Conservation (phyloP, 2,888 invertebrate species). For the Empis stercorea region DNA sequence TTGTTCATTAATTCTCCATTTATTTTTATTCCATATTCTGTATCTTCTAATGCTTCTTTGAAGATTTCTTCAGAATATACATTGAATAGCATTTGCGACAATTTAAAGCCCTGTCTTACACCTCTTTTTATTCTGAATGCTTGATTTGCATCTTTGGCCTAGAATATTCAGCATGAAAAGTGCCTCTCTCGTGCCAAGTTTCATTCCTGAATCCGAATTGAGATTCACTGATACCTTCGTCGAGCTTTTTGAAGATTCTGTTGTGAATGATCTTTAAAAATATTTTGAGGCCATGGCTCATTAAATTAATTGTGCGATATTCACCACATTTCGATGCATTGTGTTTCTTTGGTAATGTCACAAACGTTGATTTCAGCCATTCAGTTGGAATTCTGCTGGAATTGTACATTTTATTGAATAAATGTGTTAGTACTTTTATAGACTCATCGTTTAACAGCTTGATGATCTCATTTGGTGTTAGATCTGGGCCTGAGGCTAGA, state of each 20-base stretch:
- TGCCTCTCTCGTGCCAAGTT: neutral
- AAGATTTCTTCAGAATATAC: slow-evolving; percentile 2
- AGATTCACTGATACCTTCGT: neutral
- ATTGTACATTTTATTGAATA: neutral
- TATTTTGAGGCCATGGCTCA: neutral
- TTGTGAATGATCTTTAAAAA: neutral
- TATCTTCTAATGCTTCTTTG: neutral
- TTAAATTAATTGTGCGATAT: neutral
- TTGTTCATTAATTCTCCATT: neutral
- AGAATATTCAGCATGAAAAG: neutral
- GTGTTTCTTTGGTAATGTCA: neutral
- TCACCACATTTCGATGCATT: neutral
- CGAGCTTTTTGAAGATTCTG: neutral
- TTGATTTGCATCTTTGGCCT: neutral
- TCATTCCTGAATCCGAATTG: neutral
- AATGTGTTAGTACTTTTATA: neutral
- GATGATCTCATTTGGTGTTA: neutral
- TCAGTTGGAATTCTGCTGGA: neutral
- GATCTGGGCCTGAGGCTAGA: neutral
- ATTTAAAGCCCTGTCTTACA: neutral
- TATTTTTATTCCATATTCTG: neutral
- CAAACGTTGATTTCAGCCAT: neutral
- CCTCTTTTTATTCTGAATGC: neutral
- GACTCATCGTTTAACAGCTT: neutral
- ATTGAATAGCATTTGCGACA: neutral